Evolutionary conservation across 1,140 invertebrate species (phyloP).

Genomic region (Meloidogyne hapla): DNA sequence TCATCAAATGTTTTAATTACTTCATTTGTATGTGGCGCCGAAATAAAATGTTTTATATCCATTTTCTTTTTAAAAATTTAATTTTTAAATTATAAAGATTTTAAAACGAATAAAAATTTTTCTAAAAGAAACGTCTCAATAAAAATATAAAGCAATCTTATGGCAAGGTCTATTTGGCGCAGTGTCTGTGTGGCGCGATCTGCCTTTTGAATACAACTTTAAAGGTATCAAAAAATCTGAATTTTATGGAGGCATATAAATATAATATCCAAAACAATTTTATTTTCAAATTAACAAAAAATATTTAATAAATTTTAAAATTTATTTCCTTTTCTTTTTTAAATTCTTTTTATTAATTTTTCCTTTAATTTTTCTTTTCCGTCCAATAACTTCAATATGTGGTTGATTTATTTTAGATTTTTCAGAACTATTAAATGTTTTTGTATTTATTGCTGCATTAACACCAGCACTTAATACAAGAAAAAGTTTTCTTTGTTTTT

Average conservation of each 20-base stretch:
- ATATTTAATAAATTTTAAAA: neutral
- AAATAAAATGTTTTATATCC: neutral
- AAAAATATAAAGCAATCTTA: neutral
- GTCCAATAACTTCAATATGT: neutral
- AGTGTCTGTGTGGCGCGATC: too few species aligned
- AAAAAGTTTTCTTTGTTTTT: slow-evolving; percentile 24
- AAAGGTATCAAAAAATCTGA: too few species aligned
- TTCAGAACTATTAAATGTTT: neutral
- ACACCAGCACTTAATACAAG: slow-evolving; percentile 25
- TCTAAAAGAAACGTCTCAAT: neutral
- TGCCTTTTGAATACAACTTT: too few species aligned
- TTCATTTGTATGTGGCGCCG: neutral
- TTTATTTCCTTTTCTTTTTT: neutral
- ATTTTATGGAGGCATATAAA: too few species aligned
- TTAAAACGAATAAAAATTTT: neutral
- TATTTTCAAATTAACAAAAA: too few species aligned
- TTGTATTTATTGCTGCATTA: slow-evolving; percentile 4
- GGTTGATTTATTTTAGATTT: neutral
- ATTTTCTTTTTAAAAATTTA: slow-evolving; percentile 3
- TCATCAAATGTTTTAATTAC: neutral
- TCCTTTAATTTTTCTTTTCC: neutral
- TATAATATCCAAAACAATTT: too few species aligned
- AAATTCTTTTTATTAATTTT: neutral
- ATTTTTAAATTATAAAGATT: neutral
- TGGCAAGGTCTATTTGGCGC: too few species aligned